Evolutionary conservation across 2,113 vertebrate species (phyloP).

Genomic region (Lophius piscatorius): DNA sequence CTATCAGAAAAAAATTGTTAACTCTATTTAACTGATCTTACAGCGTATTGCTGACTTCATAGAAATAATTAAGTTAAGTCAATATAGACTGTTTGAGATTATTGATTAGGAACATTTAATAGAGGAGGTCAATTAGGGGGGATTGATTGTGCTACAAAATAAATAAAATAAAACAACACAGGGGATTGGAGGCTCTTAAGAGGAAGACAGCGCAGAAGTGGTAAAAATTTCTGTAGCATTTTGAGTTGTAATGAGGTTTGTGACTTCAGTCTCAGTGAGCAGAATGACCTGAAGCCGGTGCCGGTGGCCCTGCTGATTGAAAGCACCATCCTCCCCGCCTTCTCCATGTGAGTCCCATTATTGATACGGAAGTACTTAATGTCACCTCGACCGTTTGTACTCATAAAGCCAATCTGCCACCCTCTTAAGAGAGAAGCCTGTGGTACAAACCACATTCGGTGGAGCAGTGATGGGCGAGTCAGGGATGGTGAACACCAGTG

Average conservation of each 20-base stretch:
- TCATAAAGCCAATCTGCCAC: background rate
- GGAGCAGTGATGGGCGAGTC: slow-evolving; percentile 90
- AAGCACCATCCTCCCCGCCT: slow-evolving; percentile 82
- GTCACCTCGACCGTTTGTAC: slow-evolving; percentile 1
- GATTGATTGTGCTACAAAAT: too few relatives aligned
- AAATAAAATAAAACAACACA: too few relatives aligned
- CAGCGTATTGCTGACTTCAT: too few relatives aligned
- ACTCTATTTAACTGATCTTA: too few relatives aligned
- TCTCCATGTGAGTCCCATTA: slow-evolving; percentile 81
- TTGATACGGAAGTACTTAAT: too few relatives aligned
- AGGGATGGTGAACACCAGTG: slow-evolving; percentile 86
- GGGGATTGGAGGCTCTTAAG: too few relatives aligned
- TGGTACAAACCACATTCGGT: slow-evolving; percentile 81
- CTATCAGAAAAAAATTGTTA: too few relatives aligned
- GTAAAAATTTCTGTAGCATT: background rate
- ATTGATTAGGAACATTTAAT: too few relatives aligned
- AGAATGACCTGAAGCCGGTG: slow-evolving; percentile 82
- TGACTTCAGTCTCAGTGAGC: slow-evolving; percentile 85
- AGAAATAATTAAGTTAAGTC: too few relatives aligned
- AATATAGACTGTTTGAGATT: too few relatives aligned
- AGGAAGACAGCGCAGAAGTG: too few relatives aligned
- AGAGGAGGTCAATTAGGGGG: too few relatives aligned
- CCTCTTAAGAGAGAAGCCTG: slow-evolving; percentile 33
- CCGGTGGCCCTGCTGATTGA: slow-evolving; percentile 82
- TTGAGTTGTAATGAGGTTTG: background rate